Evolutionary conservation across 2,113 vertebrate species (phyloP), one percentile per base, ranked within the genome.

Genomic region (Salminus brasiliensis): DNA sequence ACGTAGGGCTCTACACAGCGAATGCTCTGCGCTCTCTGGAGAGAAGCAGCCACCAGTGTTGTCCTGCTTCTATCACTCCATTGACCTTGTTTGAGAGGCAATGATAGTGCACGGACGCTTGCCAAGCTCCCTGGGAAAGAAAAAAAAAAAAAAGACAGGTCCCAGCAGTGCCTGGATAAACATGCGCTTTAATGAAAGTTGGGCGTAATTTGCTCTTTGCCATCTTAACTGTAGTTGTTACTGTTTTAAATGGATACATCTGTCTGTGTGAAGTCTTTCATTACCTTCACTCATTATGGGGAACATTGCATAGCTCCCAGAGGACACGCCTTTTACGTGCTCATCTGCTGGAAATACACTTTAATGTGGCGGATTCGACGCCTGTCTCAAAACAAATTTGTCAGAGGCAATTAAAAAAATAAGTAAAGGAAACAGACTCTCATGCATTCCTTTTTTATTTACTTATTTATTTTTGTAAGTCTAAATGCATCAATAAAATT

Each of bases 201-300:
- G 83, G 89, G 85, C 80, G 85, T 89, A 91, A 94, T 92, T 91
- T 93, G 91, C 91, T 91, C 89, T 92, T 91, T 92, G 91, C 90
- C 89, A 89, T 91, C 88, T 91, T 93, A 93, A 93, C 90, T 91
- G 91, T 91, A 90, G 91, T 91, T 91, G 92, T 93, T 91, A 92
- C 89, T 90, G 88, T 93, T 93, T 93, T 91, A 93, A 94, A 94
- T 91, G 91, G 91, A 88, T 93, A 92, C 93, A 93, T 94, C 92
- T 94, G 93, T 92, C 93, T 91, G 90, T 88, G 91, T 90, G 89
- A 89, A 93, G 90, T 92, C 90, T 93, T 93, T 93, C 93, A 94
- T 93, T 93, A 92, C 89, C 91, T 91, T 88, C 89, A 90, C 91
- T 94, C 93, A 94, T 94, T 94, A 93, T 87, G 78, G 81, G 71